These are phyloP conservation scores for Brachypteracias leptosomus DNA, from an alignment of 2,113 vertebrate species.

Conservation along the genomic window DNA sequence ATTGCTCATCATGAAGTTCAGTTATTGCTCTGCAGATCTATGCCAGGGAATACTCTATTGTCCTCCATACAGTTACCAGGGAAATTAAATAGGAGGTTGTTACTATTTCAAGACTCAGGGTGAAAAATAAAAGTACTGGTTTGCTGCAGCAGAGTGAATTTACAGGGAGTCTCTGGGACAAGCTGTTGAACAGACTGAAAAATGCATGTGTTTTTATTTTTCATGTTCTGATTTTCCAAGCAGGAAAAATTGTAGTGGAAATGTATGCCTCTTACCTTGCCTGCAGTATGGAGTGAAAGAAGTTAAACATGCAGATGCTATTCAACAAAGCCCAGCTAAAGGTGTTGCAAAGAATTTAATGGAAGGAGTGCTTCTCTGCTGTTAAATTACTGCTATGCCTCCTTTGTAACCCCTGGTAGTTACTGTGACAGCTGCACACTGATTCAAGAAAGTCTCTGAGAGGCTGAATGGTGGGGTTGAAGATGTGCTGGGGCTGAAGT, in stretches of 20 bases:
- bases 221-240: not conserved
- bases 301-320: not conserved
- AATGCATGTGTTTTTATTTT: not conserved
- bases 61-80: not conserved
- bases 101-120: not conserved
- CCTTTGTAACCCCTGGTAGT: not conserved
- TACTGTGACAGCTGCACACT: not conserved
- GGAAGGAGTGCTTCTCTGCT: not conserved
- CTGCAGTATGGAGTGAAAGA: not conserved
- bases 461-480: not conserved
- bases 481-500: not conserved
- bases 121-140: not conserved
- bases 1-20: not conserved
- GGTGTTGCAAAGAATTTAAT: not conserved
- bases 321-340: not conserved
- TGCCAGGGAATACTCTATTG: not conserved
- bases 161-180: not conserved
- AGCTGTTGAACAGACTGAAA: not conserved
- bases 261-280: not conserved
- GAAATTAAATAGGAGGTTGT: constrained; percentile 8
- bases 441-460: not conserved
- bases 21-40: not conserved
- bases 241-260: not conserved
- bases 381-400: not conserved
- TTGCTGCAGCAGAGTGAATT: not conserved